Percentiles rank a stretch among this genome's conserved stretches.
Evolutionary conservation across 2,888 invertebrate genomes (phyloP).

Genomic region (Isoperla grammatica): DNA sequence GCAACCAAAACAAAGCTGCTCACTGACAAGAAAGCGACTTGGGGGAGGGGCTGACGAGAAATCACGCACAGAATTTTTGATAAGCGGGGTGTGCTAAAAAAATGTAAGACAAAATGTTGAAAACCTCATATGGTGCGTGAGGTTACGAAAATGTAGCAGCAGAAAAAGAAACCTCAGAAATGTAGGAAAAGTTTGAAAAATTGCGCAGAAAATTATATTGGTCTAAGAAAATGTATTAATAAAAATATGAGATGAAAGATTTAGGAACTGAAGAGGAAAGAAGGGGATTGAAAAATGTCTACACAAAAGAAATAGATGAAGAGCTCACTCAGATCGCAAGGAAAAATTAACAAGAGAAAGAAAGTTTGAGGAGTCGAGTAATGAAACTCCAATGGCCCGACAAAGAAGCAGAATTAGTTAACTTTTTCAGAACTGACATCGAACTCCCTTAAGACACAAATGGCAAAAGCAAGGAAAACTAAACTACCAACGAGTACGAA

Average conservation of each 20-base stretch:
- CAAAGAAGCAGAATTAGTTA: slow-evolving; percentile 17
- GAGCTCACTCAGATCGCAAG: slow-evolving; percentile 7
- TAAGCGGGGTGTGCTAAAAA: slow-evolving; percentile 2
- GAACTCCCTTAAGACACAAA: slow-evolving; percentile 13
- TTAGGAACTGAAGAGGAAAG: slow-evolving; percentile 14
- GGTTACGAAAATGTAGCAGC: slow-evolving; percentile 6
- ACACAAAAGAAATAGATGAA: slow-evolving; percentile 9
- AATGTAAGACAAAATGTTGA: neutral
- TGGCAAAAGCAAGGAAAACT: slow-evolving; percentile 8
- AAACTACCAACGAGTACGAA: neutral
- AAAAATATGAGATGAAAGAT: slow-evolving; percentile 15
- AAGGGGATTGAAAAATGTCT: slow-evolving; percentile 13
- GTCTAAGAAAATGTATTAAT: slow-evolving; percentile 14
- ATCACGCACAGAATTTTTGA: slow-evolving; percentile 14
- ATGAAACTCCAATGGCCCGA: slow-evolving; percentile 17
- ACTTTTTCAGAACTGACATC: slow-evolving; percentile 4
- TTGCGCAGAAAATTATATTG: slow-evolving; percentile 11
- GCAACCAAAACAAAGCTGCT: too few relatives aligned
- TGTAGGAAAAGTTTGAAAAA: slow-evolving; percentile 11
- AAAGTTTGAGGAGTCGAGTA: slow-evolving; percentile 9
- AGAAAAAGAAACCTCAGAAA: slow-evolving; percentile 2
- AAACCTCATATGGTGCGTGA: neutral
- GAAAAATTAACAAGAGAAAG: slow-evolving; percentile 16
- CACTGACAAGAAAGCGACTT: neutral
- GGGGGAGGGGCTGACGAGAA: neutral